Evolutionary conservation across 64 coral and sea anemone species (phyloP), one percentile per base, ranked within the genome.

Genomic region (Porites lutea): DNA sequence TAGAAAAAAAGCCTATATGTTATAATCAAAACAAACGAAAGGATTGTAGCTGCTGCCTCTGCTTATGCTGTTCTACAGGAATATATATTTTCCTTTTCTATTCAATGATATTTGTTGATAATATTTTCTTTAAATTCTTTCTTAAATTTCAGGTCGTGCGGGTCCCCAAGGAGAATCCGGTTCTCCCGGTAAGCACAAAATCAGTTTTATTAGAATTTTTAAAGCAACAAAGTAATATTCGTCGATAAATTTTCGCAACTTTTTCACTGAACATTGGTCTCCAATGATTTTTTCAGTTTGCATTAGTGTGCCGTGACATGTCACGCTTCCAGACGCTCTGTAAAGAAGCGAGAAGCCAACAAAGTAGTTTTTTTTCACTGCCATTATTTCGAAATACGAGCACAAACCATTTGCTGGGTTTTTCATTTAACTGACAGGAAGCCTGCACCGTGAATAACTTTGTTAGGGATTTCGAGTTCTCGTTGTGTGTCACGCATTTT

Each of bases 101-200:
- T 57, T 57, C 7, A 9, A 9, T 57, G 7, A 57, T 7, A 57
- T 57, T 12, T 57, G 7, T 7, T 57, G 7, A 12, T 57, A 6
- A 57, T 57, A 12, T 7, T 9, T 57, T 9, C 5, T 12, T 5
- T 4, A 9, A 57, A 9, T n/a, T 91, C 55, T 0, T 18, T 65
- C 49, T 59, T 37, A 37, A 37, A 65, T 63, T 76, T 82, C 58
- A 97, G 95, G 95, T 8, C 74, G 66, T 11, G 43, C 83, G 9
- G 95, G 95, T 65, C 71, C 87, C 13, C 79, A 74, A 23, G 95
- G 95, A 20, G 88, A 94, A 53, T 15, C 52, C 19, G 95, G 95
- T 27, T 21, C 47, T 9, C 13, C 62, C 79, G 95, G 95, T 97
- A 52, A 89, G 92, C 46, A 57, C 7, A 57, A 57, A 57, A 57